Evolutionary conservation across 2,113 vertebrate species (phyloP).

Genomic region (Sinocyclocheilus rhinocerous): DNA sequence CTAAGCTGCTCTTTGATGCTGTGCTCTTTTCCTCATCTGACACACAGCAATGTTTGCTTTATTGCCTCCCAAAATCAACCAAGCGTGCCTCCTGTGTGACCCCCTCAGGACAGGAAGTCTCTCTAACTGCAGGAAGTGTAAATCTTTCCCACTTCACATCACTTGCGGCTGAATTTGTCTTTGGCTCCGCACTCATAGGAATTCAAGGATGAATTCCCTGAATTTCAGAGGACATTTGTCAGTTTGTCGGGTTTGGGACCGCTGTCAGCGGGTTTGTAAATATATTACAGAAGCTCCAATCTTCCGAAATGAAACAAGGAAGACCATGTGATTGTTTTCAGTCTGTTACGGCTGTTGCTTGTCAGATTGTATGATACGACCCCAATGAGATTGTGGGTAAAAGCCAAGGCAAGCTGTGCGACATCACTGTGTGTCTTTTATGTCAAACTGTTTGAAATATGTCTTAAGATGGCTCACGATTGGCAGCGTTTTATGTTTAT

Average conservation of each 20-base stretch:
- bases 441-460: neutral
- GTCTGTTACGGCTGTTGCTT: neutral
- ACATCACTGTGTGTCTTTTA: neutral
- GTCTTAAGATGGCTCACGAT: neutral
- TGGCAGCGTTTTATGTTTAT: neutral
- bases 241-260: too few species aligned
- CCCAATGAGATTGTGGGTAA: neutral
- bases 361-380: neutral
- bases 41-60: slow-evolving; percentile 39
- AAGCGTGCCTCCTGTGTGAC: slow-evolving; percentile 17
- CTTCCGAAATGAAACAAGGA: neutral
- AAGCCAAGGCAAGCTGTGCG: neutral
- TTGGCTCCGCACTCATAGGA: neutral
- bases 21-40: slow-evolving; percentile 17
- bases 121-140: slow-evolving; percentile 42
- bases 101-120: slow-evolving; percentile 40
- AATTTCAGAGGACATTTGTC: slow-evolving; percentile 32
- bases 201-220: slow-evolving; percentile 17
- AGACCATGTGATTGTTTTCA: neutral
- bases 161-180: neutral
- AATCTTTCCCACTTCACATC: slow-evolving; percentile 34
- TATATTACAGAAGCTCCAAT: neutral
- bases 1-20: slow-evolving; percentile 15
- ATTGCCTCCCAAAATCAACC: slow-evolving; percentile 30
- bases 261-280: slow-evolving; percentile 3